phyloP scores from a whole-genome alignment of 2,888 invertebrate species.

The Vannuccia rotundouncinata region DNA sequence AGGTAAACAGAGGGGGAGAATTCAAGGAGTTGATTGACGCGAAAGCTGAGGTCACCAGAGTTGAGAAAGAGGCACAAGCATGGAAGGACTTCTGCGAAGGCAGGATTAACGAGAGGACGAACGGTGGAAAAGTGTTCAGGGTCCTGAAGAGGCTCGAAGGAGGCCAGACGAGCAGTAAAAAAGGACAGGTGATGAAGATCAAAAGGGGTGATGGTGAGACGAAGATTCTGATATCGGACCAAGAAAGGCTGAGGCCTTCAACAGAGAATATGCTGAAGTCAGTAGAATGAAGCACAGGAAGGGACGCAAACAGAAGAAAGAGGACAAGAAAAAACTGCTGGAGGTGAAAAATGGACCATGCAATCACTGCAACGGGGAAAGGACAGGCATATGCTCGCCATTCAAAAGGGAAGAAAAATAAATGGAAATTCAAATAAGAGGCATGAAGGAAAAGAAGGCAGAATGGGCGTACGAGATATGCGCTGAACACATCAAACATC shows the following conservation, averaged over 20 bases:
- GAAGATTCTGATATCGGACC: neutral
- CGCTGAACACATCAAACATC: neutral
- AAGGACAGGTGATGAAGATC: neutral
- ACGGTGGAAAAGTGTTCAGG: neutral
- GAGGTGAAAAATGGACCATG: neutral
- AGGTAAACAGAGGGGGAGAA: too few species aligned
- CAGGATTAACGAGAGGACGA: too few species aligned
- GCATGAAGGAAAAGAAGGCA: neutral
- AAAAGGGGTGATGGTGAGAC: neutral
- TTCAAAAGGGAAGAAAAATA: neutral
- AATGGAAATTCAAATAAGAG: neutral
- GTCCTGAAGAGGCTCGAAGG: neutral
- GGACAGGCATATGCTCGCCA: neutral
- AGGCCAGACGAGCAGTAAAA: neutral
- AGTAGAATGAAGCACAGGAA: neutral
- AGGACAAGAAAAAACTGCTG: neutral
- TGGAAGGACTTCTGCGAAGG: too few species aligned
- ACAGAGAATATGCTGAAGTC: neutral
- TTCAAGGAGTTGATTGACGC: too few species aligned
- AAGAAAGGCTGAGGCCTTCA: neutral
- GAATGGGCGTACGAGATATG: neutral
- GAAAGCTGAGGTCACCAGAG: too few species aligned
- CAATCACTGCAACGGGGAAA: neutral
- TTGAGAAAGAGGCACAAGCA: too few species aligned
- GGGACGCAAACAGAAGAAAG: neutral